A percentile compares a stretch with the other conserved stretches of the same genome.
Evolutionary conservation across 2,113 vertebrate genomes (phyloP).

Genomic region (Anhinga rufa): DNA sequence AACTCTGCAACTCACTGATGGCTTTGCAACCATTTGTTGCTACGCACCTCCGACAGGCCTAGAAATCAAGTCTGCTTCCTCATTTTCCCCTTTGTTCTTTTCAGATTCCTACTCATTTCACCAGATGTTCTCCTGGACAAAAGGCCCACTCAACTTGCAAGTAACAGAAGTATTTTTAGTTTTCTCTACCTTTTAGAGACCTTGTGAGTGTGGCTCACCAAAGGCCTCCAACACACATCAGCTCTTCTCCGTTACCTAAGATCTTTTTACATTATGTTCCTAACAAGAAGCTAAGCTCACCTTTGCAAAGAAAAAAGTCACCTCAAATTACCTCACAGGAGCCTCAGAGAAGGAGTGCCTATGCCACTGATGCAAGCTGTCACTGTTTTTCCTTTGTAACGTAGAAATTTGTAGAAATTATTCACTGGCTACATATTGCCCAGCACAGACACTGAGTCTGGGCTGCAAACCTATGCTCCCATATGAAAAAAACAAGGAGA

Average conservation of each 20-base stretch:
- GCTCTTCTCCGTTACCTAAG: not conserved
- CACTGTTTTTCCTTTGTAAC: not conserved
- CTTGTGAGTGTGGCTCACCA: not conserved
- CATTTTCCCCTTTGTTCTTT: not conserved
- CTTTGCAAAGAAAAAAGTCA: not conserved
- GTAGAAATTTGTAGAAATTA: not conserved
- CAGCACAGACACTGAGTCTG: not conserved
- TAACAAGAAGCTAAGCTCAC: not conserved
- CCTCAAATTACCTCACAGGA: not conserved
- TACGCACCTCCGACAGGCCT: not conserved
- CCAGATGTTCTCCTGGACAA: not conserved
- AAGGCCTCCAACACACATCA: not conserved
- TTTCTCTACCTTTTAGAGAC: not conserved
- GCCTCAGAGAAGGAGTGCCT: accelerated
- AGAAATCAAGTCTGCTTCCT: not conserved
- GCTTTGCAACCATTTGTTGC: not conserved
- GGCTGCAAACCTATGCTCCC: not conserved
- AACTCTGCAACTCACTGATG: not conserved
- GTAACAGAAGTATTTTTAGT: not conserved
- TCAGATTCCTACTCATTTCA: not conserved
- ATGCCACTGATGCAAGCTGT: not conserved
- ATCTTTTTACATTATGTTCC: not conserved
- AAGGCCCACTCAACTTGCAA: not conserved
- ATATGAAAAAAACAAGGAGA: not conserved
- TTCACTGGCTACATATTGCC: not conserved